These are phyloP conservation scores for Protaetia brevitarsis DNA, from an alignment of 1,140 invertebrate genomes.

Conservation along the genomic window DNA sequence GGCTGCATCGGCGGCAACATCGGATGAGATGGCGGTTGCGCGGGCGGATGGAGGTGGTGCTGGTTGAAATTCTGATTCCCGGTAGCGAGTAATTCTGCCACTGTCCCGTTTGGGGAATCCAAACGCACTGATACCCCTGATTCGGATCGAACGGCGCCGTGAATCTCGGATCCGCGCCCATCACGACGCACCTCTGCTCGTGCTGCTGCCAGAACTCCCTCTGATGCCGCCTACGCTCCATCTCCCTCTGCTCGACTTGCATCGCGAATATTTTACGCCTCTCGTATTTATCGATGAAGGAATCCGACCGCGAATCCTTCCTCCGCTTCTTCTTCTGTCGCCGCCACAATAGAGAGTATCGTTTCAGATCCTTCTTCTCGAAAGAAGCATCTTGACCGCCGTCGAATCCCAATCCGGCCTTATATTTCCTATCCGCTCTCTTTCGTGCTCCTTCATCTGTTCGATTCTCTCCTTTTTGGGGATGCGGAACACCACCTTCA, in stretches of 20 bases:
- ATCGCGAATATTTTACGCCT: conserved; percentile 73
- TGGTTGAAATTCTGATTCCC: conserved; percentile 38
- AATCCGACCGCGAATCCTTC: conserved; percentile 20
- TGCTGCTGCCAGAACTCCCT: conserved; percentile 63
- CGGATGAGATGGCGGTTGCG: not conserved
- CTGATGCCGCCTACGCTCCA: conserved; percentile 59
- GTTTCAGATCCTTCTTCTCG: conserved; percentile 44
- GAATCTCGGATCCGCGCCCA: conserved; percentile 58
- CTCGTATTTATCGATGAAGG: conserved; percentile 64
- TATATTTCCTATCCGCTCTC: conserved; percentile 68
- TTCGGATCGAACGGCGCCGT: conserved; percentile 56
- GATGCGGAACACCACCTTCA: conserved; percentile 89
- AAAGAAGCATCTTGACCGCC: conserved; percentile 32
- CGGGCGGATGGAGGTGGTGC: not conserved
- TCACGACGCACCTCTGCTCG: conserved; percentile 59
- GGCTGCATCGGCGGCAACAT: not conserved
- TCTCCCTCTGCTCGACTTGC: conserved; percentile 68
- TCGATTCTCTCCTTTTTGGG: conserved; percentile 92
- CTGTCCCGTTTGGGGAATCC: conserved; percentile 58
- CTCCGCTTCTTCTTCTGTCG: not conserved
- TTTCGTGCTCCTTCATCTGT: conserved; percentile 89
- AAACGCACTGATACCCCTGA: conserved; percentile 57
- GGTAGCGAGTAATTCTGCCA: conserved; percentile 58
- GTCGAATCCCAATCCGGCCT: conserved; percentile 40
- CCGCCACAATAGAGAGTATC: conserved; percentile 36